A percentile compares a stretch with the other conserved stretches of the same genome.
phyloP scores from a whole-genome alignment of 2,797 vertebrate species.

The Rhynchotus rufescens region DNA sequence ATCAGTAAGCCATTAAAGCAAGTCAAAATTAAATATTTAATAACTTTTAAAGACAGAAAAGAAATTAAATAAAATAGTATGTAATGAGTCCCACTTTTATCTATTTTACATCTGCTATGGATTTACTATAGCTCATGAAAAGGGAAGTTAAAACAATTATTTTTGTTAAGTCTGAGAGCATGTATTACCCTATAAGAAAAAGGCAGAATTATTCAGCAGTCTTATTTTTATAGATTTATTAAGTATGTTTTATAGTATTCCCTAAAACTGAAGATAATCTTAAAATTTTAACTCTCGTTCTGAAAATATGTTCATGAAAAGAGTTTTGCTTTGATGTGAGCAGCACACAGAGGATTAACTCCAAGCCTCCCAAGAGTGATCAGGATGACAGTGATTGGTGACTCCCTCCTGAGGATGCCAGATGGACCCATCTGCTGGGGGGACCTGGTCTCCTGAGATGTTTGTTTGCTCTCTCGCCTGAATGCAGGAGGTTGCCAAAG shows the following conservation, averaged over 20 bases:
- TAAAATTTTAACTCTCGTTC: slow-evolving; percentile 21
- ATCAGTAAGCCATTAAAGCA: slow-evolving; percentile 14
- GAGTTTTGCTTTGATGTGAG: slow-evolving; percentile 40
- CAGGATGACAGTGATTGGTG: background rate
- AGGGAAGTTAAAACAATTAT: slow-evolving; percentile 27
- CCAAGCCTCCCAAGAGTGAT: slow-evolving; percentile 16
- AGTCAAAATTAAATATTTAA: background rate
- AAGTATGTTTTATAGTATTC: slow-evolving; percentile 47
- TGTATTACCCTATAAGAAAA: slow-evolving; percentile 48
- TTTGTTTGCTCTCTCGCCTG: background rate
- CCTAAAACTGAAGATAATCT: slow-evolving; percentile 40
- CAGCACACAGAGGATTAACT: background rate
- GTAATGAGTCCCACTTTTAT: background rate
- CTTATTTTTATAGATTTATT: slow-evolving; percentile 40
- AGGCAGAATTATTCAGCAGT: slow-evolving; percentile 34
- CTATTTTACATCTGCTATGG: background rate
- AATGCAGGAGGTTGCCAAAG: background rate
- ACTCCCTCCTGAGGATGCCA: background rate
- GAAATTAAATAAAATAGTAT: background rate
- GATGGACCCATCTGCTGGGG: background rate
- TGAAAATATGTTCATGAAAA: slow-evolving; percentile 13
- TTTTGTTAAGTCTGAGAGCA: slow-evolving; percentile 29
- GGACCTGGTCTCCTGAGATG: background rate
- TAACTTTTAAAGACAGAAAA: background rate
- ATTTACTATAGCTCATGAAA: slow-evolving; percentile 57